These are phyloP conservation scores for Coryphaenoides rupestris DNA, from an alignment of 2,113 vertebrate species.

Conservation along the genomic window DNA sequence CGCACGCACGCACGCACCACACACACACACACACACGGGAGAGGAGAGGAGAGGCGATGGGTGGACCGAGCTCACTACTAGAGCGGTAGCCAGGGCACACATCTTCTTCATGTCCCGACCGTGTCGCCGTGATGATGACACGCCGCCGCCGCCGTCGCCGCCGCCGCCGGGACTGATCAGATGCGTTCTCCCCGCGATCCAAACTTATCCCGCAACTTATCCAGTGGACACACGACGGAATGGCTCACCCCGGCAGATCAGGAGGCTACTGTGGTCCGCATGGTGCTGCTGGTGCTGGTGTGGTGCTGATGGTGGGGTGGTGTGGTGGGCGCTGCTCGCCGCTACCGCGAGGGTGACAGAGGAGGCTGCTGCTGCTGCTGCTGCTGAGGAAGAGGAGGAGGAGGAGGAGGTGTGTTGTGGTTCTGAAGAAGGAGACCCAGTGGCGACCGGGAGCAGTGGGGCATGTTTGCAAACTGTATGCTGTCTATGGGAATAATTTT, in stretches of 20 bases:
- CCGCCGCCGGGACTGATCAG: slow-evolving; percentile 57
- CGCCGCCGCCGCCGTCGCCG: slow-evolving; percentile 43
- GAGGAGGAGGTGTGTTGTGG: slow-evolving; percentile 5
- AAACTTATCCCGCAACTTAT: slow-evolving; percentile 63
- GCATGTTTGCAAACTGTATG: slow-evolving; percentile 58
- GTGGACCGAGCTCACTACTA: slow-evolving; percentile 53
- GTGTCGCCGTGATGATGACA: slow-evolving; percentile 42
- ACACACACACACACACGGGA: too few species aligned
- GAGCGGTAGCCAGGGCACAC: slow-evolving; percentile 60
- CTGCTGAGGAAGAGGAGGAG: too few species aligned
- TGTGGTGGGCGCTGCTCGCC: slow-evolving; percentile 45
- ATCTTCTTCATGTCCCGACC: slow-evolving; percentile 48
- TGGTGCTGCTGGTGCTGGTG: too few species aligned
- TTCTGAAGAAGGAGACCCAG: slow-evolving; percentile 50
- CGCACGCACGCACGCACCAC: slow-evolving; percentile 54
- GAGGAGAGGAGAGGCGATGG: too few species aligned
- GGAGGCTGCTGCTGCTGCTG: too few species aligned
- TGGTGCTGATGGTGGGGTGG: slow-evolving; percentile 65
- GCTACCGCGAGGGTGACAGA: slow-evolving; percentile 46
- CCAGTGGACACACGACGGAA: slow-evolving; percentile 65
- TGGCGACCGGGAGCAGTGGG: slow-evolving; percentile 41
- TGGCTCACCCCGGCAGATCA: slow-evolving; percentile 41
- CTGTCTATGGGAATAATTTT: slow-evolving; percentile 59
- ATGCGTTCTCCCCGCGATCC: slow-evolving; percentile 72
- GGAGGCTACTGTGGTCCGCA: too few species aligned